Conservation (phyloP, 2,888 invertebrate species). For the Diabrotica balteata region DNA sequence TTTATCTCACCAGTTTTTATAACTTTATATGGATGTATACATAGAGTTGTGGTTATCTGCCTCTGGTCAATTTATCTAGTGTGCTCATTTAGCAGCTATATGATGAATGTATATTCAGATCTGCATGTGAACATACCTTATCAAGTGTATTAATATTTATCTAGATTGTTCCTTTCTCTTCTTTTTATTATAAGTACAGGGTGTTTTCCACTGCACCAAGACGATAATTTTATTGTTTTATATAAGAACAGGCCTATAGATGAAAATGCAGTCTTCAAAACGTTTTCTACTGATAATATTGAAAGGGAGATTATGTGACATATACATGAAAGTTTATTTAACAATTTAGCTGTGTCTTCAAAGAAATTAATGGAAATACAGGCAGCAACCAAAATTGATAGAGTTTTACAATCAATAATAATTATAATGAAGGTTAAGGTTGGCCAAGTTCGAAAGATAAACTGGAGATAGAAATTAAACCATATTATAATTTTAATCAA, state of each 20-base stretch:
- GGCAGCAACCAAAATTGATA: no score
- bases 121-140: slow-evolving; percentile 33
- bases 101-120: slow-evolving; percentile 34
- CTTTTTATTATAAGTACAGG: background rate
- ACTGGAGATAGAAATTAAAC: no score
- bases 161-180: slow-evolving; percentile 24
- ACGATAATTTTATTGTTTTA: background rate
- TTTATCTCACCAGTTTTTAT: background rate
- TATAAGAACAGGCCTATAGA: background rate
- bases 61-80: slow-evolving; percentile 27
- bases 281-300: no score
- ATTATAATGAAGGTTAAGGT: no score
- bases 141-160: slow-evolving; percentile 39
- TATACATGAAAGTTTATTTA: no score
- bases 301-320: no score
- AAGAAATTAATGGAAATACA: no score
- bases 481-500: no score
- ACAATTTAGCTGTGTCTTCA: no score
- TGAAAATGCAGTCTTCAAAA: background rate
- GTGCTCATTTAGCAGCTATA: slow-evolving; percentile 32
- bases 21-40: background rate
- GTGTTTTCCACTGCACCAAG: background rate
- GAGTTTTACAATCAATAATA: no score
- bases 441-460: no score
- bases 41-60: slow-evolving; percentile 5